phyloP scores from a whole-genome alignment of 2,797 vertebrate species.

The Rhinatrema bivittatum region DNA sequence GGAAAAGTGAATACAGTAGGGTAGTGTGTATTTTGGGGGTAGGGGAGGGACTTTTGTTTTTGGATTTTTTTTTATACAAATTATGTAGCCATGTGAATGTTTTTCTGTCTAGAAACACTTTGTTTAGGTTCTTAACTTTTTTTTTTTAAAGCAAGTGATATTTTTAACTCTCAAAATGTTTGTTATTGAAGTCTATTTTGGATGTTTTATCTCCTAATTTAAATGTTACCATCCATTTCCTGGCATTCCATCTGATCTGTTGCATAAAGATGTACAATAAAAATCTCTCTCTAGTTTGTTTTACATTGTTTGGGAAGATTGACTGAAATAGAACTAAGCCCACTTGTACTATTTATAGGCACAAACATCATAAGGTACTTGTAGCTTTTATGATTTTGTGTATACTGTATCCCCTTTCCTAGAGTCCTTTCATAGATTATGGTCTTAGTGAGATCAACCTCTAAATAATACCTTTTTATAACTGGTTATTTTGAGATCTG shows the following conservation, averaged over 20 bases:
- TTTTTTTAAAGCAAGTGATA: conserved; percentile 62
- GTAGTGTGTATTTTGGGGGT: conserved; percentile 43
- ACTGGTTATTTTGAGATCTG: too few species aligned
- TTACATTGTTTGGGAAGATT: too few species aligned
- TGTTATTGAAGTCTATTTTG: conserved; percentile 65
- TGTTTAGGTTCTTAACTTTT: conserved; percentile 54
- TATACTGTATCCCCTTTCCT: too few species aligned
- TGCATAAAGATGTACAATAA: conserved; percentile 66
- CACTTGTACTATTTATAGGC: too few species aligned
- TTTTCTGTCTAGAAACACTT: conserved; percentile 62
- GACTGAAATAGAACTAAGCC: too few species aligned
- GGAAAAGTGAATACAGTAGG: conserved; percentile 55
- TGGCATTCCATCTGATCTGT: conserved; percentile 60
- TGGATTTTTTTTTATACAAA: too few species aligned
- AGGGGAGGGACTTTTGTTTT: conserved; percentile 55
- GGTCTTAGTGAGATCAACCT: too few species aligned
- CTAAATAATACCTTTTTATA: too few species aligned
- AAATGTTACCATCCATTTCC: conserved; percentile 62
- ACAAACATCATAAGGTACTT: too few species aligned
- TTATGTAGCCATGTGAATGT: conserved; percentile 58
- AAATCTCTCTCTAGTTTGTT: conserved; percentile 49
- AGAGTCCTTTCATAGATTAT: too few species aligned
- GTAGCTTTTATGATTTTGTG: too few species aligned
- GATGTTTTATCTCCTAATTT: conserved; percentile 53
- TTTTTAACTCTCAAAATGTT: conserved; percentile 68